Conservation (phyloP, 1,140 invertebrate genomes). For the Holcopasites calliopsidis region DNA sequence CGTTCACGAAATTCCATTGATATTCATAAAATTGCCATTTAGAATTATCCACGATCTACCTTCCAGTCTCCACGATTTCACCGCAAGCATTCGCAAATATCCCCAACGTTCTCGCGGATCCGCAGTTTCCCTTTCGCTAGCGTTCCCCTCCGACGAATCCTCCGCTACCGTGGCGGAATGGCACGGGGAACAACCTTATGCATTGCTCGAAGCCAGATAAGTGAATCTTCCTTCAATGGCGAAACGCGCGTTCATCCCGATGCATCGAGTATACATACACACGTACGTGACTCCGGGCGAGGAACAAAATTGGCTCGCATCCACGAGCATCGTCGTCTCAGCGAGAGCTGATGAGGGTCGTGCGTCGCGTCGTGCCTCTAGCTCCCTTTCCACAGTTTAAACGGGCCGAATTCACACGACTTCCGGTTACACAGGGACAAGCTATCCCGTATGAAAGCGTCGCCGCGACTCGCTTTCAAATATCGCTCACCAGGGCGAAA, state of each 20-base stretch:
- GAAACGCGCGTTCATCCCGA: conserved; percentile 20
- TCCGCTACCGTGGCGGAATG: background rate
- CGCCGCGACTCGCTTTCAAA: background rate
- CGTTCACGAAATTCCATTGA: too few relatives aligned
- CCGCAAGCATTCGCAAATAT: too few relatives aligned
- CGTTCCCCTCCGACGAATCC: background rate
- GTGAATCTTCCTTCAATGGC: background rate
- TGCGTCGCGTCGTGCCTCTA: background rate
- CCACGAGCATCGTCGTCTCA: conserved; percentile 4
- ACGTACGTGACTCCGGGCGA: conserved; percentile 43
- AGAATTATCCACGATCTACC: too few relatives aligned
- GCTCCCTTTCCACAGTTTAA: conserved; percentile 3
- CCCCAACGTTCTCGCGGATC: background rate
- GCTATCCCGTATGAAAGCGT: conserved; percentile 11
- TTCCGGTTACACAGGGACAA: conserved; percentile 2
- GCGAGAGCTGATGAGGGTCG: conserved; percentile 30
- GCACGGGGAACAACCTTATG: background rate
- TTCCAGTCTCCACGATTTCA: too few relatives aligned
- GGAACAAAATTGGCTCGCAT: conserved; percentile 55
- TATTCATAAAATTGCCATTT: too few relatives aligned
- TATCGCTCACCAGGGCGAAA: conserved; percentile 30
- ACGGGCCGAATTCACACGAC: conserved; percentile 25
- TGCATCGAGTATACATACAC: background rate
- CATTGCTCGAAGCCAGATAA: background rate
- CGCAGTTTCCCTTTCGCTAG: background rate